These are phyloP conservation scores for Phrynocephalus guinanensis DNA, from an alignment of 2,797 vertebrate species.

Conservation along the genomic window DNA sequence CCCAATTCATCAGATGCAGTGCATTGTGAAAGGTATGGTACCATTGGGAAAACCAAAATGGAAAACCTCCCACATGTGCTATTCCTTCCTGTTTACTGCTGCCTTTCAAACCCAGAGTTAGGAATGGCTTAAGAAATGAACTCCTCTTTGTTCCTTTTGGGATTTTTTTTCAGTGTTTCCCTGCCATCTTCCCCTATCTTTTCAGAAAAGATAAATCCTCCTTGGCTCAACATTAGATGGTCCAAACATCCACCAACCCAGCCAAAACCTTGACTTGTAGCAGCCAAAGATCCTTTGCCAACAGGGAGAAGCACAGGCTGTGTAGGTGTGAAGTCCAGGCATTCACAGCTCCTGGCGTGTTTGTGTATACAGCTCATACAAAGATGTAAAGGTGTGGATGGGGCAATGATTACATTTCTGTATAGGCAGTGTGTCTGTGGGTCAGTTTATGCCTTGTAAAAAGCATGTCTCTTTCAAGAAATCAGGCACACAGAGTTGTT, in stretches of 20 bases:
- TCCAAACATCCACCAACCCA: constrained; percentile 17
- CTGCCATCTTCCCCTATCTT: background rate
- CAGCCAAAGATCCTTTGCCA: constrained; percentile 1
- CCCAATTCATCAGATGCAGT: background rate
- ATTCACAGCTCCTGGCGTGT: background rate
- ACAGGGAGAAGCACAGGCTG: background rate
- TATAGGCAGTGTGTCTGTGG: background rate
- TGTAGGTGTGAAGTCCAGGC: constrained; percentile 9
- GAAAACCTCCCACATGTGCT: background rate
- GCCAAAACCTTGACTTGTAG: background rate
- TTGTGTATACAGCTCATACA: background rate
- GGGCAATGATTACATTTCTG: background rate
- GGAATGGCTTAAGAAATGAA: background rate
- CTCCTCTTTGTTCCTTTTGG: background rate
- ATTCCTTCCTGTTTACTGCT: background rate
- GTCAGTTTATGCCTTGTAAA: constrained; percentile 10
- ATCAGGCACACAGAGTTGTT: background rate
- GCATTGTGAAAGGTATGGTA: background rate
- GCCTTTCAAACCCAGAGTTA: background rate
- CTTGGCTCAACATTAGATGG: background rate
- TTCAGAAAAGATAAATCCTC: constrained; percentile 14
- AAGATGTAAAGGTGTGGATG: background rate
- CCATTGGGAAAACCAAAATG: background rate
- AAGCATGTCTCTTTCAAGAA: background rate
- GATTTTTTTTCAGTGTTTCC: background rate